Base-by-base conservation (phyloP, 2,113 vertebrate species). In the Nanorana parkeri region DNA sequence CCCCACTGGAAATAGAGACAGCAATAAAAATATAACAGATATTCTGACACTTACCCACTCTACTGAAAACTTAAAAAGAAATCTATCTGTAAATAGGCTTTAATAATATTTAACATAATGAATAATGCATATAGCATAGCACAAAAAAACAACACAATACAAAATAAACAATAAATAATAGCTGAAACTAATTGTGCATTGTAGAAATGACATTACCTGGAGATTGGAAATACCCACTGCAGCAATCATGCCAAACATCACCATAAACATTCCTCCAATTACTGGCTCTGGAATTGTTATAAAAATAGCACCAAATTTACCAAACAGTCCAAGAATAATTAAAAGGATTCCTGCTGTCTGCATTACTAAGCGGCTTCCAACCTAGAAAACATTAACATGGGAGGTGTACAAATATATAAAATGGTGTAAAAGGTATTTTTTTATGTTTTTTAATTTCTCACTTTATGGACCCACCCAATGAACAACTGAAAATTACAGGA, bases 181-280 rank as follows among this genome's bases (percentile, higher is more conserved):
- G 41, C 5, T 47, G 5, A 47, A 10, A 10, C 17, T 71, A 16
- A 2, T n/a, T 26, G 32, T 28, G 52, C 51, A 81, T 26, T 74
- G 20, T 17, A 61, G 41, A 61, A 16, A 24, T 51, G 4, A 16
- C 0, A 79, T 52, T 89, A 94, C 94, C 90, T 95, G 94, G 17
- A 95, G 91, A 82, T 92, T 94, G 11, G 94, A 95, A 72, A 95
- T 92, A 20, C 94, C 93, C 55, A 93, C 93, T 1, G 94, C 93
- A 68, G 92, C 91, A 3, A 95, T 94, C 91, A 95, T 92, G 74
- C 94, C 93, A 77, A 95, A 95, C 94, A 94, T 95, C 36, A 95
- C 89, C 10, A 95, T 89, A 71, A 95, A 94, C 93, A 95, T 95
- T 58, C 94, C 94, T 64, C 94, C 94, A 0, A 94, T 94, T 47